Base-by-base conservation (phyloP, 2,797 vertebrate species). In the Lemur catta region DNA sequence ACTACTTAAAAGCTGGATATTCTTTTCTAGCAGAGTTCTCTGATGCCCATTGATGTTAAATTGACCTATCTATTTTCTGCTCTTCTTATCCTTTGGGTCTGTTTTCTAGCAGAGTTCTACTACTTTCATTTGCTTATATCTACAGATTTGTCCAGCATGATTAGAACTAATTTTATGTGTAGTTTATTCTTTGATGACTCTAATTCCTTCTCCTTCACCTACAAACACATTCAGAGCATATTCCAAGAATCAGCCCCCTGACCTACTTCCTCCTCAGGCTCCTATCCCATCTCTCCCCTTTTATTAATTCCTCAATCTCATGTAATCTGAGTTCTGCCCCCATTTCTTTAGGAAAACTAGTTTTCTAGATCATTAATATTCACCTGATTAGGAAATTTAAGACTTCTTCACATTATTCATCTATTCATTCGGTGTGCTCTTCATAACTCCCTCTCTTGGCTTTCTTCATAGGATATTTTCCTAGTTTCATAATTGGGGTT, bases 1-100 rank as follows among this genome's bases (percentile, higher is more conserved):
- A 94, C 69, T 63, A 61, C 67, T 74, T 46, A 50, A 46, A 38
- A 81, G 65, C 69, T 5, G 18, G 69, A 93, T 96, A 84, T 71
- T 55, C 79, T 84, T 80, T 96, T 80, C 95, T 18, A 33, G 65
- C 61, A 81, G 76, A 82, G 55, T 13, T 93, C 41, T 88, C 61
- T 89, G 75, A 89, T 67, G 65, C 55, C 89, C 13, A 28, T 28
- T 79, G 65, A 95, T 95, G 57, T 87, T 91, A 84, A 82, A 80
- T n/a, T 61, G 76, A 33, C 78, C 78, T 78, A 13, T 63, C 17
- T 86, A 38, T 50, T 91, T 93, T 69, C 84, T 28, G 52, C 69
- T 24, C 18, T 38, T 71, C 35, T 85, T 92, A 82, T 74, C 65
- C 26, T 84, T 63, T 55, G 43, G 6, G 48, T 79, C 85, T 91